Conservation (phyloP, 2,888 invertebrate genomes). For the Netelia virgata region DNA sequence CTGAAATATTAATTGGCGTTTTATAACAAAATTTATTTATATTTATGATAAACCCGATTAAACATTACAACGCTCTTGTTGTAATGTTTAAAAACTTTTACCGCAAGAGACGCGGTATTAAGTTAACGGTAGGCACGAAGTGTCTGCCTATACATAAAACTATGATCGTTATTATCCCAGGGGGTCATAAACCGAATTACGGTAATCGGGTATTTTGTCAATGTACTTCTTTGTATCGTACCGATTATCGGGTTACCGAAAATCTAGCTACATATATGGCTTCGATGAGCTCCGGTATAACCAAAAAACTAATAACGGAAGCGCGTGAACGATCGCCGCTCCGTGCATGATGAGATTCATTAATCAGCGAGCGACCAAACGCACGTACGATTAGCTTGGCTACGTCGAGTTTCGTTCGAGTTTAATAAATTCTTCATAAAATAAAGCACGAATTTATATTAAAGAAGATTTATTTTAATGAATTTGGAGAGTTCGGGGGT, state of each 20-base stretch:
- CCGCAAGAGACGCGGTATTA: no score
- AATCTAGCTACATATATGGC: conserved; percentile 12
- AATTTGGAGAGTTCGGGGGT: not conserved
- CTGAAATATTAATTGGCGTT: conserved; percentile 81
- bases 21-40: not conserved
- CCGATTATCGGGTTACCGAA: conserved; percentile 20
- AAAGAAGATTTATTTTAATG: conserved; percentile 5
- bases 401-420: conserved; percentile 33
- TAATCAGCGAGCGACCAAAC: conserved; percentile 35
- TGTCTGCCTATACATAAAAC: not conserved
- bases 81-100: no score
- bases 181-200: not conserved
- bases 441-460: not conserved
- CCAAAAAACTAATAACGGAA: conserved; percentile 57
- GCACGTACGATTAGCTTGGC: conserved; percentile 43
- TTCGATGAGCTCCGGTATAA: conserved; percentile 50
- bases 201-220: not conserved
- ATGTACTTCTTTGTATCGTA: not conserved
- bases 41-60: no score
- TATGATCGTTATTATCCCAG: not conserved
- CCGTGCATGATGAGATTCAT: conserved; percentile 58
- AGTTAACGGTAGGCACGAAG: not conserved
- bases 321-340: conserved; percentile 54
- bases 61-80: no score
- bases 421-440: not conserved